Evolutionary conservation across 2,888 invertebrate species (phyloP).

Genomic region (Byasa hedistus): DNA sequence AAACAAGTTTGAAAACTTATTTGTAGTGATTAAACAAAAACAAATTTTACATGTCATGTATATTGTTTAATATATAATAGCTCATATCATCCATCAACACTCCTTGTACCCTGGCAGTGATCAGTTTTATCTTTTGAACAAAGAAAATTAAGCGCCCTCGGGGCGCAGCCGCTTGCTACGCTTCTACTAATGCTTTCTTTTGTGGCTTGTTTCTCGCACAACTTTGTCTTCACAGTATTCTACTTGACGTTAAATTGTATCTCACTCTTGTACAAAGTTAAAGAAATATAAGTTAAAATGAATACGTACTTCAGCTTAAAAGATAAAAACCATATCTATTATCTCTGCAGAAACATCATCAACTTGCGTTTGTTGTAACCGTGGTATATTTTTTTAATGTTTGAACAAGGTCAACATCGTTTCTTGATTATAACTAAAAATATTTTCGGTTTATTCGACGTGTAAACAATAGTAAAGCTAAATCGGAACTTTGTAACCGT

Average conservation of each 20-base stretch:
- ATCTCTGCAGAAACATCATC: too few relatives aligned
- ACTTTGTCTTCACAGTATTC: conserved; percentile 20
- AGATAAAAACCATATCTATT: neutral
- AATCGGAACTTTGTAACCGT: too few relatives aligned
- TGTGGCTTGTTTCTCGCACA: conserved; percentile 27
- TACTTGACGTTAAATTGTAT: conserved; percentile 14
- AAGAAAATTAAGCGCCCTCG: conserved; percentile 45
- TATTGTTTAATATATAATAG: neutral
- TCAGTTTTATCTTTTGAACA: conserved; percentile 36
- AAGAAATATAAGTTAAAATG: neutral
- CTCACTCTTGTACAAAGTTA: neutral
- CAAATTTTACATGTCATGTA: too few relatives aligned
- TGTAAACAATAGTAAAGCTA: too few relatives aligned
- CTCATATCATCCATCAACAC: conserved; percentile 20
- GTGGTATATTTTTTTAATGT: too few relatives aligned
- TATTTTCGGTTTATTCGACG: too few relatives aligned
- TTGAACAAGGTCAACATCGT: too few relatives aligned
- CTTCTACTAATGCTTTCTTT: conserved; percentile 41
- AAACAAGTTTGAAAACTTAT: too few relatives aligned
- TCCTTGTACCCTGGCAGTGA: conserved; percentile 35
- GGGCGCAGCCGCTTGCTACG: conserved; percentile 32
- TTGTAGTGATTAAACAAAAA: too few relatives aligned
- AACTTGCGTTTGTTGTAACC: too few relatives aligned
- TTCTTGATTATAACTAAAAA: too few relatives aligned
- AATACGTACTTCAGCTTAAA: neutral